Conservation (phyloP, 2,113 vertebrate genomes). For the Chloebia gouldiae region DNA sequence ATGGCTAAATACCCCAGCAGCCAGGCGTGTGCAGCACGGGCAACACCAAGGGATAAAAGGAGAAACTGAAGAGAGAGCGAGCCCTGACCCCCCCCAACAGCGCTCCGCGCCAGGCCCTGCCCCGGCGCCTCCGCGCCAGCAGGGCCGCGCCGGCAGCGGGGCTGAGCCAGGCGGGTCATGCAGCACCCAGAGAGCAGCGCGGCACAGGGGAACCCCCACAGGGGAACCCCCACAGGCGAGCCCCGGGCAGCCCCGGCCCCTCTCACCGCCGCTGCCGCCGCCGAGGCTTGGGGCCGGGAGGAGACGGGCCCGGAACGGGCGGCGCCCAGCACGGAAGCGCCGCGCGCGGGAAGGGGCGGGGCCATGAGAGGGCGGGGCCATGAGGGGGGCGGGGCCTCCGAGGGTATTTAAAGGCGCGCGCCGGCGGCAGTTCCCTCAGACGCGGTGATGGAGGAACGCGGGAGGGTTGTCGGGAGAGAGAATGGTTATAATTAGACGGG, state of each 20-base stretch:
- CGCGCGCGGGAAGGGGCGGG: neutral
- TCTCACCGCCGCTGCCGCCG: neutral
- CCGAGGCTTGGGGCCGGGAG: neutral
- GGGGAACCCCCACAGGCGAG: rapidly evolving
- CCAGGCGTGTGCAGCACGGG: rapidly evolving
- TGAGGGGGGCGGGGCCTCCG: rapidly evolving
- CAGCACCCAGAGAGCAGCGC: neutral
- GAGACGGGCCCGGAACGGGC: neutral
- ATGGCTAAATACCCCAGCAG: neutral
- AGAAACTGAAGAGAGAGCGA: rapidly evolving
- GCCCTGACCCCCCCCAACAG: neutral
- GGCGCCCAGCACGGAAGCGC: neutral
- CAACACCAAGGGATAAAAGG: rapidly evolving
- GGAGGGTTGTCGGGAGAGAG: rapidly evolving
- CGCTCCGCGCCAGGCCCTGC: neutral
- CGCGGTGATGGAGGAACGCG: rapidly evolving
- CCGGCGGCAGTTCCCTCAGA: rapidly evolving
- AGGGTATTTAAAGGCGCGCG: neutral
- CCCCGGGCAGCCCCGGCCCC: rapidly evolving
- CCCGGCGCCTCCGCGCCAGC: rapidly evolving
- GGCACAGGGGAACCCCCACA: rapidly evolving
- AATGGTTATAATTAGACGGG: rapidly evolving
- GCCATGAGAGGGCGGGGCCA: neutral
- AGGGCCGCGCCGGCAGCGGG: neutral
- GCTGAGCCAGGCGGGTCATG: rapidly evolving